Evolutionary conservation across 1,140 invertebrate genomes (phyloP), one percentile per base, ranked within the genome.

Genomic region (Drosophila suzukii): DNA sequence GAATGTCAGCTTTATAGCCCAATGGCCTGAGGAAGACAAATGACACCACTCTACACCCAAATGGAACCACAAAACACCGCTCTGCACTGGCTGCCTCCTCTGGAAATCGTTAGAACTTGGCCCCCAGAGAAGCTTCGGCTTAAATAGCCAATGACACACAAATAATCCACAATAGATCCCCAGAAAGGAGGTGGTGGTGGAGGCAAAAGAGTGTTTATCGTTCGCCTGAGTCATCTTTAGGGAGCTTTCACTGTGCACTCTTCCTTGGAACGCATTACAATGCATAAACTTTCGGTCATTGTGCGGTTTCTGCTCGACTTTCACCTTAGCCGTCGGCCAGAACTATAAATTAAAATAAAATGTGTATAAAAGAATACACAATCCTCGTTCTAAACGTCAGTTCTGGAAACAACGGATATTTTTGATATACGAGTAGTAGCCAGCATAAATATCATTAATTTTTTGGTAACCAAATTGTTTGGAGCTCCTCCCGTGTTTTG

Each of bases 371-470:
- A 38, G 53, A 54, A 75, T 68, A 44, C 36, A 54, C 17, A 50
- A 59, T 38, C 36, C 47, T 36, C 49, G 43, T 12, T 32, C 50
- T 58, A 63, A 80, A 81, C 47, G 63, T 75, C 50, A 56, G 49
- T 61, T 54, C n/a, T 44, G 74, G 46, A 47, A 79, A 83, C 80
- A 85, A 86, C 86, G 50, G 34, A 51, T 66, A 54, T 77, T 36
- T 66, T 81, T 85, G 46, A 43, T 79, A 72, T 60, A 20, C 20
- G 20, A 20, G 20, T 20, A 59, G 34, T 54, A 51, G 47, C 53
- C 15, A 78, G 66, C 60, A 65, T 65, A 88, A 85, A 85, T 86
- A 86, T 78, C 83, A 83, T 86, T 86, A 88, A 86, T 76, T 88
- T 75, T 76, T 49, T 44, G 61, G 32, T 36, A 49, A 39, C 55